Percentiles rank a stretch among this genome's conserved stretches.
Evolutionary conservation across 2,888 invertebrate genomes (phyloP).

Genomic region (Drosophila histrio): DNA sequence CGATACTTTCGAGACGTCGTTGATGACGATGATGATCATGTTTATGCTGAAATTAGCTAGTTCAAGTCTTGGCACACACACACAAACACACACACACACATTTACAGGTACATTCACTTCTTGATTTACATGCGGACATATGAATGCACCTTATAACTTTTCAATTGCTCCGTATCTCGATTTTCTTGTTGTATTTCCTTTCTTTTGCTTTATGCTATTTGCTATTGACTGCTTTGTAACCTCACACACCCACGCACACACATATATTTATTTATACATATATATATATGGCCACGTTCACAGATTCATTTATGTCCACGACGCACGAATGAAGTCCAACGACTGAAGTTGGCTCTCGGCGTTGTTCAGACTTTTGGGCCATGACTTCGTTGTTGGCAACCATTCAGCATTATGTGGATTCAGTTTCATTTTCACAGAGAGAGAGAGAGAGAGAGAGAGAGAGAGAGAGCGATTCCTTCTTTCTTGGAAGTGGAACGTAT

Average conservation of each 20-base stretch:
- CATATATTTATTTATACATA: neutral
- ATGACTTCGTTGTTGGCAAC: slow-evolving; percentile 13
- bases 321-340: slow-evolving; percentile 82
- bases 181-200: slow-evolving; percentile 29
- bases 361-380: slow-evolving; percentile 42
- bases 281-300: slow-evolving; percentile 23
- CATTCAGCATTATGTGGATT: slow-evolving; percentile 50
- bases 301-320: slow-evolving; percentile 66
- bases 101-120: slow-evolving; percentile 9
- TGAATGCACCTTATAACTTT: slow-evolving; percentile 28
- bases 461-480: neutral
- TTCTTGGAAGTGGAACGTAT: slow-evolving; percentile 67
- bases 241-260: neutral
- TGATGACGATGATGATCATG: neutral
- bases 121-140: slow-evolving; percentile 29
- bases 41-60: neutral
- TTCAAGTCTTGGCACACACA: neutral
- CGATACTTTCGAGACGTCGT: too few species aligned
- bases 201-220: slow-evolving; percentile 18
- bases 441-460: neutral
- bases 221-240: slow-evolving; percentile 21
- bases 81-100: neutral
- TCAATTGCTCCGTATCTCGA: slow-evolving; percentile 24
- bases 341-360: slow-evolving; percentile 72
- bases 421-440: slow-evolving; percentile 32